Evolutionary conservation across 2,797 vertebrate genomes (phyloP).

Genomic region (Mergus octosetaceus): DNA sequence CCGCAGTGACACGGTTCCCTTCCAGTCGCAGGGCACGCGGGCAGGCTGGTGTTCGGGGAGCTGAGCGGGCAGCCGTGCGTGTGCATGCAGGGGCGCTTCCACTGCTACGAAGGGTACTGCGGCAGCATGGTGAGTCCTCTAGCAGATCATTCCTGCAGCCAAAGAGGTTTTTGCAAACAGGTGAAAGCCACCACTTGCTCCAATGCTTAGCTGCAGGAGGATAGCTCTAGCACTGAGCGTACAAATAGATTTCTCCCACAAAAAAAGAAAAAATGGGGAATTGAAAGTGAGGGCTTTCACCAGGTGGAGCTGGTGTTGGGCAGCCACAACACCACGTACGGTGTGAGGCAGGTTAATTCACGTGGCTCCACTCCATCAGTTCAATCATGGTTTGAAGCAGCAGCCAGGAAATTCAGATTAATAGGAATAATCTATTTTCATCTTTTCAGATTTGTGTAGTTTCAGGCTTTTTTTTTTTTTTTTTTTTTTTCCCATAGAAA

Average conservation of each 20-base stretch:
- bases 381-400: neutral
- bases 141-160: accelerated
- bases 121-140: conserved; percentile 74
- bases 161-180: neutral
- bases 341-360: neutral
- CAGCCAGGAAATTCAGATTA: neutral
- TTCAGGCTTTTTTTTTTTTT: neutral
- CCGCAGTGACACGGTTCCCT: neutral
- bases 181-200: neutral
- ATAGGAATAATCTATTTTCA: neutral
- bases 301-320: neutral
- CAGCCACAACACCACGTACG: neutral
- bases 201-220: neutral
- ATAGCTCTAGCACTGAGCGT: neutral
- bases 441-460: neutral
- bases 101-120: conserved; percentile 85
- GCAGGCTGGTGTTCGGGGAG: conserved; percentile 84
- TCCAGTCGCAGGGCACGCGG: conserved; percentile 75
- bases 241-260: neutral
- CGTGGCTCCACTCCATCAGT: neutral
- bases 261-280: neutral
- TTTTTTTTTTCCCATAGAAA: neutral
- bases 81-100: conserved; percentile 89
- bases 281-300: neutral
- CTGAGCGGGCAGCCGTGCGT: conserved; percentile 80